phyloP scores from a whole-genome alignment of 2,797 vertebrate genomes.

The Macropodus opercularis region DNA sequence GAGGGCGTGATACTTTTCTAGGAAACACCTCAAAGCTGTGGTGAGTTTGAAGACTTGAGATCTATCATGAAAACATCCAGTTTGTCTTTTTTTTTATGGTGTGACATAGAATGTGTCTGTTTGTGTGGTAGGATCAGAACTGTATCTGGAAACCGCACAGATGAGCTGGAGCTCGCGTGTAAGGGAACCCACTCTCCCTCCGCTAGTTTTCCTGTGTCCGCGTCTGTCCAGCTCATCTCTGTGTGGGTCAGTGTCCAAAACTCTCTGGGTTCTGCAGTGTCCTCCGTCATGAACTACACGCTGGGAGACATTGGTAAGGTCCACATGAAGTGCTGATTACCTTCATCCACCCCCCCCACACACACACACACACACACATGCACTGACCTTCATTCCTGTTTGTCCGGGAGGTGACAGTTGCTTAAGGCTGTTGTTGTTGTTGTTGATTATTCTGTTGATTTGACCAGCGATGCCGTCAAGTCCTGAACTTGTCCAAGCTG shows the following conservation, averaged over 20 bases:
- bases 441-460: conserved; percentile 11
- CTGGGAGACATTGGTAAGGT: conserved; percentile 84
- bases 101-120: conserved; percentile 15
- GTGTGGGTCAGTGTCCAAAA: conserved; percentile 79
- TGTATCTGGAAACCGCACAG: conserved; percentile 18
- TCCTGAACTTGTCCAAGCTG: conserved; percentile 69
- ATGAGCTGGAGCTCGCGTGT: neutral
- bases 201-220: conserved; percentile 59
- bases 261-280: conserved; percentile 76
- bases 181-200: conserved; percentile 12
- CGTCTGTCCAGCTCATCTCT: conserved; percentile 71
- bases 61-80: neutral
- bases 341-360: neutral
- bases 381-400: neutral
- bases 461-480: conserved; percentile 82
- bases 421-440: neutral
- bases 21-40: conserved; percentile 58
- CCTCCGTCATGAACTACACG: conserved; percentile 64
- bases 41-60: conserved; percentile 74
- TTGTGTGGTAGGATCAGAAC: conserved; percentile 61
- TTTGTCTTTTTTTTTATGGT: neutral
- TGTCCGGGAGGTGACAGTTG: neutral
- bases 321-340: neutral
- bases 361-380: too few species aligned
- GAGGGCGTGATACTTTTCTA: conserved; percentile 78